These are phyloP conservation scores for Hemicordylus capensis DNA, from an alignment of 2,113 vertebrate genomes.

Conservation along the genomic window DNA sequence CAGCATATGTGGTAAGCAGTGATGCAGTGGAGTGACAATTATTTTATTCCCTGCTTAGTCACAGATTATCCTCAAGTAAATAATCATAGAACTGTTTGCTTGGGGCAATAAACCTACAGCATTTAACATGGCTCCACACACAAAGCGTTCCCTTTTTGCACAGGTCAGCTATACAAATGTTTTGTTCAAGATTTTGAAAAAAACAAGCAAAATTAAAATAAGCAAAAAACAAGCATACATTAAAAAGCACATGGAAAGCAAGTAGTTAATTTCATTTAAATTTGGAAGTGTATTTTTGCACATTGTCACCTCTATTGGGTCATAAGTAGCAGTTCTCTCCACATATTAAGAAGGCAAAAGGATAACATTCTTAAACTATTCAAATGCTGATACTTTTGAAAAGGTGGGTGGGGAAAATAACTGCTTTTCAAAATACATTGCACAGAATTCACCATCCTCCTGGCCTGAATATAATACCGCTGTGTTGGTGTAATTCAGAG, in stretches of 20 bases:
- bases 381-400: neutral
- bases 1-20: neutral
- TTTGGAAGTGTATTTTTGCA: neutral
- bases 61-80: neutral
- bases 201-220: constrained; percentile 7
- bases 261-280: neutral
- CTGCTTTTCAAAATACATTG: neutral
- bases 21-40: neutral
- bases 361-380: neutral
- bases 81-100: neutral
- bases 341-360: neutral
- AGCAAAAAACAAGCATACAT: neutral
- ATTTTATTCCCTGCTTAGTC: neutral
- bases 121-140: neutral
- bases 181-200: constrained; percentile 16
- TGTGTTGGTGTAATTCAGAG: neutral
- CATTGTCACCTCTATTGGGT: neutral
- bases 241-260: neutral
- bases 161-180: neutral
- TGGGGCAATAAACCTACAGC: no score
- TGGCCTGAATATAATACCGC: neutral
- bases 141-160: constrained; percentile 33
- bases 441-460: neutral
- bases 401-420: neutral
- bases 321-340: neutral